Evolutionary conservation across 2,888 invertebrate species (phyloP), one percentile per base, ranked within the genome.

Genomic region (Napeogenes sylphis): DNA sequence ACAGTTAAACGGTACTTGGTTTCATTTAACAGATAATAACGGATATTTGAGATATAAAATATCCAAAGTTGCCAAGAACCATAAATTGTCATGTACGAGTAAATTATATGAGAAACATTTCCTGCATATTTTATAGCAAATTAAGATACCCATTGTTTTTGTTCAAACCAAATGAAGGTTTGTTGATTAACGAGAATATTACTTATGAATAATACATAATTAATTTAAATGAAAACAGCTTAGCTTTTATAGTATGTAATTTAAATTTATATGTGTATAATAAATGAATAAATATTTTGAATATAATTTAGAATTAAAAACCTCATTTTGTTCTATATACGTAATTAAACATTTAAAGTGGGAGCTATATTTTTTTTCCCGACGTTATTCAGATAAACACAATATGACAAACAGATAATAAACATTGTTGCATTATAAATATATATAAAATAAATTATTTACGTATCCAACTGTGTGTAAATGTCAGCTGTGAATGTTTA

Each of bases 1-100:
- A 60, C 55, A 58, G 56, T 45, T 56, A 66, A 66, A 59, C 67
- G 65, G 62, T 64, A 67, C 65, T 65, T 55, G 53, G 63, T 72
- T 67, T 70, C 69, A 69, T 70, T 70, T 71, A 71, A 74, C 72
- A 71, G 69, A 70, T 71, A 72, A 73, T 74, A 71, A 71, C 72
- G 68, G 68, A 69, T 67, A 63, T 65, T 67, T 55, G 62, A 67
- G 65, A 65, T 67, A 67, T 66, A 68, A 69, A 66, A 47, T 14
- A 14, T 21, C 21, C 14, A 47, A 13, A 47, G 47, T n/a, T 14
- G 47, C 47, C 47, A 14, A 8, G 14, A 14, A 13, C 21, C 21
- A 21, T 21, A 21, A 21, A 21, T 21, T 21, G 21, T 21, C 21
- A 21, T 21, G 21, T 21, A 21, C 21, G 21, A 21, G 21, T 21